These are phyloP conservation scores for Chouioia cunea DNA, from an alignment of 2,888 invertebrate genomes.

Conservation along the genomic window DNA sequence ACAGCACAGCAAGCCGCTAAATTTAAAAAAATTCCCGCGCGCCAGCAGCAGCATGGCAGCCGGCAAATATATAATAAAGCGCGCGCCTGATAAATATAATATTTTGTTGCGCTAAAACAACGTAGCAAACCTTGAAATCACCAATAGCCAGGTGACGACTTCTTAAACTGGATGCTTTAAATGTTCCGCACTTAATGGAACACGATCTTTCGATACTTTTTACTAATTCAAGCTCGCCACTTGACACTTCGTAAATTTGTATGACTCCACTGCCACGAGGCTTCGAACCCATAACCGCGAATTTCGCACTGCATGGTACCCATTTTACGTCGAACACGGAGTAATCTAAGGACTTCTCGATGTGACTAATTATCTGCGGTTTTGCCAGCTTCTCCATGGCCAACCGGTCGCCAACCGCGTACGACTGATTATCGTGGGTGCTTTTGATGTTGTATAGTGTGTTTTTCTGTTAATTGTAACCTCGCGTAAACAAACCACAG, in stretches of 20 bases:
- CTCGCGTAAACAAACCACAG: slow-evolving; percentile 52
- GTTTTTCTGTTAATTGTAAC: neutral
- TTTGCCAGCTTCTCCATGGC: slow-evolving; percentile 77
- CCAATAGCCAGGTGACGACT: slow-evolving; percentile 90
- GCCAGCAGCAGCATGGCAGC: too few species aligned
- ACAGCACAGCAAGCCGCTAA: too few species aligned
- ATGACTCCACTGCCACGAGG: slow-evolving; percentile 88
- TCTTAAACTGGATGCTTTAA: slow-evolving; percentile 87
- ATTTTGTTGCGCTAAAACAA: neutral
- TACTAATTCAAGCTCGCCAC: slow-evolving; percentile 79
- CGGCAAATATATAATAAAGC: too few species aligned
- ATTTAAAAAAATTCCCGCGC: too few species aligned
- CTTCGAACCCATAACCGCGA: slow-evolving; percentile 88
- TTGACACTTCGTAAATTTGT: slow-evolving; percentile 83
- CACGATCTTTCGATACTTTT: slow-evolving; percentile 84
- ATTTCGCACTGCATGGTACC: slow-evolving; percentile 95
- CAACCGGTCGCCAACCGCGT: too few species aligned
- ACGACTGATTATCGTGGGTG: neutral
- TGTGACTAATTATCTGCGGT: slow-evolving; percentile 91
- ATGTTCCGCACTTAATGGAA: slow-evolving; percentile 93
- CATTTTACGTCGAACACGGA: slow-evolving; percentile 94
- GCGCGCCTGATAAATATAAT: too few species aligned
- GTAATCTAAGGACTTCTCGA: slow-evolving; percentile 85
- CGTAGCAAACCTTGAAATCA: slow-evolving; percentile 78
- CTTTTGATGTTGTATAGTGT: neutral